These are phyloP conservation scores for Athrips mouffetella DNA, from an alignment of 2,888 invertebrate species.

Conservation along the genomic window DNA sequence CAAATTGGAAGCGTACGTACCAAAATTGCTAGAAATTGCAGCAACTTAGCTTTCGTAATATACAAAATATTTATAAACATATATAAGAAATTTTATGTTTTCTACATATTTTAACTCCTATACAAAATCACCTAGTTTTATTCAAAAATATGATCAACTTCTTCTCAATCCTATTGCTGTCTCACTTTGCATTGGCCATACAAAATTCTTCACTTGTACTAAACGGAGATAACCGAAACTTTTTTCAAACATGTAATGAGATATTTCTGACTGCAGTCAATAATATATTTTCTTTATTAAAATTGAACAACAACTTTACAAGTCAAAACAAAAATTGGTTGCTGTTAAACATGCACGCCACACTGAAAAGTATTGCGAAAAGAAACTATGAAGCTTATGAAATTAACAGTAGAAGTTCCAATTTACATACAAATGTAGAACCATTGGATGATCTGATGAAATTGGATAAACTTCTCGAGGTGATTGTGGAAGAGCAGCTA, in stretches of 20 bases:
- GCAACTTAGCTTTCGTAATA: too few species aligned
- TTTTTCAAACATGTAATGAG: background rate
- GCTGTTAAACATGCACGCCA: background rate
- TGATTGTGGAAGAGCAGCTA: background rate
- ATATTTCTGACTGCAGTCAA: background rate
- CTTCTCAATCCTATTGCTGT: too few species aligned
- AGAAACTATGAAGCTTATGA: background rate
- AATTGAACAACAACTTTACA: background rate
- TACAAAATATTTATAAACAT: too few species aligned
- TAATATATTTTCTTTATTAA: background rate
- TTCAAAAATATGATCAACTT: too few species aligned
- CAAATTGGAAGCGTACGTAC: too few species aligned
- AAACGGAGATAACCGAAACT: too few species aligned
- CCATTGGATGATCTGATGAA: background rate
- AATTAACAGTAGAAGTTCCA: background rate
- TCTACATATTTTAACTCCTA: too few species aligned
- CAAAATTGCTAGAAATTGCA: too few species aligned
- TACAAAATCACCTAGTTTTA: too few species aligned
- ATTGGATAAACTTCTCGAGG: background rate
- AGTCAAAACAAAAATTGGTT: background rate
- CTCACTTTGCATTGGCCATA: too few species aligned
- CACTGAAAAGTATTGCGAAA: background rate
- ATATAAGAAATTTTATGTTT: too few species aligned
- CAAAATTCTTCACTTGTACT: too few species aligned
- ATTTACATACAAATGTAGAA: background rate